A percentile compares a stretch with the other conserved stretches of the same genome.
These are phyloP conservation scores for Sebastiscus albofasciatus DNA, from an alignment of 2,797 vertebrate species.

Conservation along the genomic window DNA sequence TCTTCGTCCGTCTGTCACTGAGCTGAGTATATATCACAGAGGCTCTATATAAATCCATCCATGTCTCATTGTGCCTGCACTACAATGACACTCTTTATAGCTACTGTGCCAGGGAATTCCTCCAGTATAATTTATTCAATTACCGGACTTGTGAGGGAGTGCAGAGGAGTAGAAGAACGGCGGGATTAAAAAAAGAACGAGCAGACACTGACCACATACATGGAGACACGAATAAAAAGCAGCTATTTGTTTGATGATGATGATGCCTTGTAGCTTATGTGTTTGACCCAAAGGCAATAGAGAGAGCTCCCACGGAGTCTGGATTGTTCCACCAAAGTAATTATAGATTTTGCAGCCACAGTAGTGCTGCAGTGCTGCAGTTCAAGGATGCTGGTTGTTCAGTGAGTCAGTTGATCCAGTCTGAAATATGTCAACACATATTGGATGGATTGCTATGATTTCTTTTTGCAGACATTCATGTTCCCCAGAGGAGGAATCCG, in stretches of 20 bases:
- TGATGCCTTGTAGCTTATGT: conserved; percentile 24
- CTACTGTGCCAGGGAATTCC: conserved; percentile 69
- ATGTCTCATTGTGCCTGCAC: conserved; percentile 71
- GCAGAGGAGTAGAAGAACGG: conserved; percentile 54
- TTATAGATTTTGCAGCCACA: conserved; percentile 8
- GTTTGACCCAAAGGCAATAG: conserved; percentile 9
- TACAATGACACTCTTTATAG: conserved; percentile 81
- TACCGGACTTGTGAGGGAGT: conserved; percentile 63
- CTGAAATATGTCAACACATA: not conserved
- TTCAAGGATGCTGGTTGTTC: not conserved
- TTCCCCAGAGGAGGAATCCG: not conserved
- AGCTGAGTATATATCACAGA: conserved; percentile 71
- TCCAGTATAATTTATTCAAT: conserved; percentile 68
- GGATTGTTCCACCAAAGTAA: not conserved
- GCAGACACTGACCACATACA: conserved; percentile 46
- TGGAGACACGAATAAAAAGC: conserved; percentile 43
- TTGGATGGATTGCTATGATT: not conserved
- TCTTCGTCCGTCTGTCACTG: conserved; percentile 59
- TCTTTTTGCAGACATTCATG: not conserved
- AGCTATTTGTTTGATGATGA: conserved; percentile 44
- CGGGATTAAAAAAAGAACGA: conserved; percentile 38
- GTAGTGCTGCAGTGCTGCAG: not conserved
- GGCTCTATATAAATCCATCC: conserved; percentile 74
- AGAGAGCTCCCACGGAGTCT: conserved; percentile 23
- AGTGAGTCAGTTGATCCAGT: conserved; percentile 7